Percentiles rank a stretch among this genome's conserved stretches.
phyloP scores from a whole-genome alignment of 2,797 vertebrate species.

The Tapirus indicus region DNA sequence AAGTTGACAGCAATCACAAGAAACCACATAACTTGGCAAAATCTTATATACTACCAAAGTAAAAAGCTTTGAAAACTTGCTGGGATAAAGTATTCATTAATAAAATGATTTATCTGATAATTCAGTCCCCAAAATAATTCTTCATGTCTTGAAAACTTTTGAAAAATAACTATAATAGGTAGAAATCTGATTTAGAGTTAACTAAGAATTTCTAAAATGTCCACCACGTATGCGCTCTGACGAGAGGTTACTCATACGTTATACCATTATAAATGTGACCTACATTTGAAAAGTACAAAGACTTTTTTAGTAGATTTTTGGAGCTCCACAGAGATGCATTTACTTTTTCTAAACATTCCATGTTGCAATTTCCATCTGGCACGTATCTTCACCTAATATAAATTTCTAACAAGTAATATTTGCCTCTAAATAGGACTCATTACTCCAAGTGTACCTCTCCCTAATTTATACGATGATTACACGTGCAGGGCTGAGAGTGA shows the following conservation, averaged over 20 bases:
- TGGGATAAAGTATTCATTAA: constrained; percentile 9
- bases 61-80: not conserved
- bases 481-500: not conserved
- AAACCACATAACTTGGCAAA: not conserved
- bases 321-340: not conserved
- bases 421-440: not conserved
- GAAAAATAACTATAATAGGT: not conserved
- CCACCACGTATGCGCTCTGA: not conserved
- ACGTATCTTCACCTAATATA: not conserved
- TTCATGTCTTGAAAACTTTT: not conserved
- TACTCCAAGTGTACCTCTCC: not conserved
- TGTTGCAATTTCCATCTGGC: not conserved
- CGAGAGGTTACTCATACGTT: not conserved
- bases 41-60: not conserved
- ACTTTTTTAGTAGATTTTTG: not conserved
- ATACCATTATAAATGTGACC: not conserved
- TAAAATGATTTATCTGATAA: not conserved
- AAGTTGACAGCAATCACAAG: not conserved
- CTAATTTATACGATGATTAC: not conserved
- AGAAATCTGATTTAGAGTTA: not conserved
- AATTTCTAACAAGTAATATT: not conserved
- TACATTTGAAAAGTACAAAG: not conserved
- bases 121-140: not conserved
- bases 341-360: not conserved
- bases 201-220: not conserved